phyloP scores from a whole-genome alignment of 1,140 invertebrate species.

The Orchesella cincta region DNA sequence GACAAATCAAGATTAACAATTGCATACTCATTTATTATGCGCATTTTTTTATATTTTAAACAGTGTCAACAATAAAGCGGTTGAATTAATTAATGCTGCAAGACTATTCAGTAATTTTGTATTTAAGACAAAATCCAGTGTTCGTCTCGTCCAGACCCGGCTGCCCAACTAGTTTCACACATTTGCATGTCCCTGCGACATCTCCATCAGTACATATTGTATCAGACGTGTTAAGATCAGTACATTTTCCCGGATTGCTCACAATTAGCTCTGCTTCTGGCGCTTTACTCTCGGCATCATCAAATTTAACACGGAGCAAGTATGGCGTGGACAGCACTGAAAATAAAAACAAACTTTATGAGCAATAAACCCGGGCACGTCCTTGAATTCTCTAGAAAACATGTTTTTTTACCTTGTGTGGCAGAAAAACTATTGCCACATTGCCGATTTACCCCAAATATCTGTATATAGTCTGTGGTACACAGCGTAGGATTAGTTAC shows the following conservation, averaged over 20 bases:
- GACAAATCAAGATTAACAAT: background rate
- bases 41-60: background rate
- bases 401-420: background rate
- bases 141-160: slow-evolving; percentile 1
- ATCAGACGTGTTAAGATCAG: background rate
- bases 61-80: background rate
- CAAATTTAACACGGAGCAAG: slow-evolving; percentile 31
- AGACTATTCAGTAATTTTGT: background rate
- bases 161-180: background rate
- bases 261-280: slow-evolving; percentile 6
- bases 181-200: background rate
- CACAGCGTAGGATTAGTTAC: background rate
- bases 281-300: slow-evolving; percentile 18
- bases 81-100: background rate
- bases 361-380: background rate
- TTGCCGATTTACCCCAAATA: slow-evolving; percentile 28
- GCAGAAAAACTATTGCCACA: slow-evolving; percentile 28
- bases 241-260: background rate
- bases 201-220: background rate
- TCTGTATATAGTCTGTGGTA: slow-evolving; percentile 17
- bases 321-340: slow-evolving; percentile 3
- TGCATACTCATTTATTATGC: background rate
- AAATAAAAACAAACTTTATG: background rate
- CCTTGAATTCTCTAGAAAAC: background rate
- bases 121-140: slow-evolving; percentile 29